These are phyloP conservation scores for Conistra vaccinii DNA, from an alignment of 2,888 invertebrate genomes.

Conservation along the genomic window DNA sequence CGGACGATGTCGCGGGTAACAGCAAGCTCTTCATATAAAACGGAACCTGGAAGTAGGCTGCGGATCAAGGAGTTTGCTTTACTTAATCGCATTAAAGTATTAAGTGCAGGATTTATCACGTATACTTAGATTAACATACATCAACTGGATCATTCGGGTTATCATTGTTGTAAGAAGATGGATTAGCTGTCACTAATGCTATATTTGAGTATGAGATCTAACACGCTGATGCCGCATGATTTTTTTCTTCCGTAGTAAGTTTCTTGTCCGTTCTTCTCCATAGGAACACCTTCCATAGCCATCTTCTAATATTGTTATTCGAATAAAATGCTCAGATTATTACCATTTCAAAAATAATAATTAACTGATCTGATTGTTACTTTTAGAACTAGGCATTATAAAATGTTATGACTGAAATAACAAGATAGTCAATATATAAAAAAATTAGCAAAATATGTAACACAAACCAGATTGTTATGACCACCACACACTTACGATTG, in stretches of 20 bases:
- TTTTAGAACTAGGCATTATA: not conserved
- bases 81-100: conserved; percentile 19
- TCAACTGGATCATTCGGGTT: conserved; percentile 38
- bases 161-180: conserved; percentile 29
- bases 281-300: too few species aligned
- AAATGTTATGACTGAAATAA: conserved; percentile 19
- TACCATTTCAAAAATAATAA: not conserved
- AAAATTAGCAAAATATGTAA: conserved; percentile 42
- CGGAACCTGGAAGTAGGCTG: conserved; percentile 7
- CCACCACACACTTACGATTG: conserved; percentile 39
- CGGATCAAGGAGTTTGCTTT: conserved; percentile 16
- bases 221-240: not conserved
- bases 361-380: not conserved
- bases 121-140: conserved; percentile 5
- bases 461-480: conserved; percentile 43
- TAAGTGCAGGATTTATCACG: conserved; percentile 18
- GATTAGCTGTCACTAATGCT: conserved; percentile 20
- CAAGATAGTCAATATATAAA: conserved; percentile 15
- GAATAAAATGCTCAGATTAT: not conserved
- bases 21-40: not conserved
- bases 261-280: too few species aligned
- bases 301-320: not conserved
- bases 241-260: not conserved
- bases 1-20: too few species aligned
- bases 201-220: conserved; percentile 11